phyloP scores from a whole-genome alignment of 2,797 vertebrate species.

The Sebastes vulpes region DNA sequence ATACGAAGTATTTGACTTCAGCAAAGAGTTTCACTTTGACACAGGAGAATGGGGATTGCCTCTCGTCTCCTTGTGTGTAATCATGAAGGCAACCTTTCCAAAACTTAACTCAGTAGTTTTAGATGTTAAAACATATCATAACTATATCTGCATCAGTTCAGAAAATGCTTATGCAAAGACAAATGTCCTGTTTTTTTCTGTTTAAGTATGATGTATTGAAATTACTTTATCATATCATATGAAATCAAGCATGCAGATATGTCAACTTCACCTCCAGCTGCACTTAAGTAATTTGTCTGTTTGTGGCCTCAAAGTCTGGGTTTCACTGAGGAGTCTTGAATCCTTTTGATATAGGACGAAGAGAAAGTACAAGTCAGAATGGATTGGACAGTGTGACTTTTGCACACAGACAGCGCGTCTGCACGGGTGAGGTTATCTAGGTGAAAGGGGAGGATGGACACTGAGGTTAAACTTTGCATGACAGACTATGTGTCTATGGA shows the following conservation, averaged over 20 bases:
- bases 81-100: not conserved
- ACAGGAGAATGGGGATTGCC: not conserved
- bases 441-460: conserved; percentile 32
- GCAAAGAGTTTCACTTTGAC: too few relatives aligned
- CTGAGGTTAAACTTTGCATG: conserved; percentile 25
- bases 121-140: not conserved
- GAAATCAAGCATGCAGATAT: not conserved
- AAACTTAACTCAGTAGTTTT: not conserved
- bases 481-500: not conserved
- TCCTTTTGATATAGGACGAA: not conserved
- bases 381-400: not conserved
- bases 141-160: not conserved
- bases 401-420: not conserved
- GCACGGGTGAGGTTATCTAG: not conserved
- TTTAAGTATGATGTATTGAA: not conserved
- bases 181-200: not conserved
- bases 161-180: not conserved
- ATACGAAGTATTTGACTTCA: too few relatives aligned
- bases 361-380: not conserved
- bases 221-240: not conserved
- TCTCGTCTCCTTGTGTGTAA: not conserved
- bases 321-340: not conserved
- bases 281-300: not conserved
- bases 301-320: not conserved
- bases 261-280: not conserved